Percentiles rank a stretch among this genome's conserved stretches.
These are phyloP conservation scores for Hymenochirus boettgeri DNA, from an alignment of 2,113 vertebrate genomes.

Conservation along the genomic window DNA sequence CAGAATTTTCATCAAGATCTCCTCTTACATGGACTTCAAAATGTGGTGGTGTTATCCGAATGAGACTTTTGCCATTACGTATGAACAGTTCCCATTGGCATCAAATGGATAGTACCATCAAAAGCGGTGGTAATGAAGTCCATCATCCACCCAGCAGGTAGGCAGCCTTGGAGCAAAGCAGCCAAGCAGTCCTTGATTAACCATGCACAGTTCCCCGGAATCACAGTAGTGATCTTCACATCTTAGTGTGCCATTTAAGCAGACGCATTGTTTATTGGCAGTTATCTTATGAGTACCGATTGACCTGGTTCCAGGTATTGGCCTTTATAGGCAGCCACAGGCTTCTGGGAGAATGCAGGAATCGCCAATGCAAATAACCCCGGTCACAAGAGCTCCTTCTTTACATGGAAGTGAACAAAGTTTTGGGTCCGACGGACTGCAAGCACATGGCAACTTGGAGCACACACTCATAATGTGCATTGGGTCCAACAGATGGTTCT, in stretches of 20 bases:
- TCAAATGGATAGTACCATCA: not conserved
- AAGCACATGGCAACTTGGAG: too few relatives aligned
- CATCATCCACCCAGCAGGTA: not conserved
- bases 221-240: constrained; percentile 51
- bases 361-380: too few relatives aligned
- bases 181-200: constrained; percentile 54
- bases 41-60: not conserved
- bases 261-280: constrained; percentile 55
- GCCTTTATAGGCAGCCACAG: too few relatives aligned
- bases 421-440: too few relatives aligned
- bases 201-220: constrained; percentile 52
- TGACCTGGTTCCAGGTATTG: constrained; percentile 48
- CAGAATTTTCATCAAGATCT: not conserved
- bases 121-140: not conserved
- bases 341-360: constrained; percentile 4
- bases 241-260: constrained; percentile 49
- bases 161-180: not conserved
- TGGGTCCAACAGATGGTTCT: too few relatives aligned
- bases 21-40: not conserved
- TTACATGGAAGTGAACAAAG: too few relatives aligned
- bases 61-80: not conserved
- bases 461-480: too few relatives aligned
- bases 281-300: constrained; percentile 46
- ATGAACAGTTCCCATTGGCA: not conserved
- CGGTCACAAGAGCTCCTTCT: too few relatives aligned